Conservation (phyloP, 2,797 vertebrate genomes). For the Protonibea diacanthus region DNA sequence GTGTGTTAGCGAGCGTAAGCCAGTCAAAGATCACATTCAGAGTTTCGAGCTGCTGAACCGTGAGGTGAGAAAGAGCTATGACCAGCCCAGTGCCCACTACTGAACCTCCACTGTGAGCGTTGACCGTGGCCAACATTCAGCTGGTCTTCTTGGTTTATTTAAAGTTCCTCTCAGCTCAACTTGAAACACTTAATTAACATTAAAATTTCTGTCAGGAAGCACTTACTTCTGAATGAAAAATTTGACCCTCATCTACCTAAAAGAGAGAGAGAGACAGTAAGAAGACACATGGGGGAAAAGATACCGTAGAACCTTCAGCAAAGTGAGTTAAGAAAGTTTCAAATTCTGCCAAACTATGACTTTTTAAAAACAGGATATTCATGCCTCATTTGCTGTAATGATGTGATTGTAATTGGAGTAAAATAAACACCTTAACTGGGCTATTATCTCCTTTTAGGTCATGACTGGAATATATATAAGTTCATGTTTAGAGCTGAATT, state of each 20-base stretch:
- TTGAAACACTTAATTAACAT: background rate
- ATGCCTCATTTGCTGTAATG: background rate
- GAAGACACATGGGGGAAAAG: background rate
- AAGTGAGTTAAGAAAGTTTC: background rate
- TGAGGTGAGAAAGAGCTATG: slow-evolving; percentile 27
- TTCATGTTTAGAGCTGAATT: background rate
- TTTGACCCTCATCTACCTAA: background rate
- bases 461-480: background rate
- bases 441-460: background rate
- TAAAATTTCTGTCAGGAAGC: too few species aligned
- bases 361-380: background rate
- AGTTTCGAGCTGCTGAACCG: slow-evolving; percentile 49
- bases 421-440: background rate
- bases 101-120: slow-evolving; percentile 8
- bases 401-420: background rate
- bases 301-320: background rate
- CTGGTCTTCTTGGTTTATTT: background rate
- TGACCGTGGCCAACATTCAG: background rate
- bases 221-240: background rate
- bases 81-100: background rate
- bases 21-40: slow-evolving; percentile 51
- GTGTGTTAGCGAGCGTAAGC: slow-evolving; percentile 19
- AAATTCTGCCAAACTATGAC: background rate
- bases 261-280: too few species aligned
- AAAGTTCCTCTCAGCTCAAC: background rate